Evolutionary conservation across 2,113 vertebrate species (phyloP).

Genomic region (Natator depressus): DNA sequence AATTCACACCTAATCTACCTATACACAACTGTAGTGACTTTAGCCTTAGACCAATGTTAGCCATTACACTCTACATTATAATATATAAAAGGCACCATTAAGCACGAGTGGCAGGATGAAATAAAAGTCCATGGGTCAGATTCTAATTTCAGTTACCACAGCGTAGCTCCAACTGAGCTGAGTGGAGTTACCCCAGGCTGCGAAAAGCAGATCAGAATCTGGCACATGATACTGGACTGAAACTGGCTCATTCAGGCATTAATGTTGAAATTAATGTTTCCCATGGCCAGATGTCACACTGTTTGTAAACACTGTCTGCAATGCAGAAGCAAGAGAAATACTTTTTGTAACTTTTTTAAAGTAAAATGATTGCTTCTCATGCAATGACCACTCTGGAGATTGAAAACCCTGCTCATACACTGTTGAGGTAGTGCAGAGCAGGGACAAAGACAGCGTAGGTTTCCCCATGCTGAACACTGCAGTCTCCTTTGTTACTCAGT

Average conservation of each 20-base stretch:
- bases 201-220: not conserved
- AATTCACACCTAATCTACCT: not conserved
- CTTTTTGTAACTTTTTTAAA: not conserved
- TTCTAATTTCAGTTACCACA: not conserved
- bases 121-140: not conserved
- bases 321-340: not conserved
- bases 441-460: not conserved
- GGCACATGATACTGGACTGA: not conserved
- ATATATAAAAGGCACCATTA: not conserved
- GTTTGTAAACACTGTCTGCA: not conserved
- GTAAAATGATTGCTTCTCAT: not conserved
- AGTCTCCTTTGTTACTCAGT: not conserved
- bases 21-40: not conserved
- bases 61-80: not conserved
- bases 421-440: not conserved
- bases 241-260: not conserved
- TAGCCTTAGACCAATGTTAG: accelerated
- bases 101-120: not conserved
- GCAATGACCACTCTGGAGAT: not conserved
- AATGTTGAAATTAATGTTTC: not conserved
- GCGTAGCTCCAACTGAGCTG: not conserved
- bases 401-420: not conserved
- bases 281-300: not conserved
- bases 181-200: not conserved
- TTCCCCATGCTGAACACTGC: not conserved